Evolutionary conservation across 2,888 invertebrate genomes (phyloP).

Genomic region (Mesorhabditis sp.): DNA sequence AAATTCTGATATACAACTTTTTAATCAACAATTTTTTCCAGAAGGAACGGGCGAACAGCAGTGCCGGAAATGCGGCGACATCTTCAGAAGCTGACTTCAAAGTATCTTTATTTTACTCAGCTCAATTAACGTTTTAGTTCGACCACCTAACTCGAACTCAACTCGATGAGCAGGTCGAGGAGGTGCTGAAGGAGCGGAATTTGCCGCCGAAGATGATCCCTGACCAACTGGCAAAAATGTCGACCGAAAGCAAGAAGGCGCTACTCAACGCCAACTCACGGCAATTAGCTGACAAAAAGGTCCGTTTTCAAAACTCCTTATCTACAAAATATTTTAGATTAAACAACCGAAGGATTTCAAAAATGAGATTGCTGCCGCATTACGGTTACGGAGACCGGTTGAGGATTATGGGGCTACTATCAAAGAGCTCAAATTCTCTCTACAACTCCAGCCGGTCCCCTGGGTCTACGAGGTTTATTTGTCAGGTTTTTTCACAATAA

Average conservation of each 20-base stretch:
- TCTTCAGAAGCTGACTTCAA: too few species aligned
- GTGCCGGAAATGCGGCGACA: too few species aligned
- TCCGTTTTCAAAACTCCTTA: neutral
- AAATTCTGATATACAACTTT: too few species aligned
- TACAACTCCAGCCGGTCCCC: neutral
- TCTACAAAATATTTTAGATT: too few species aligned
- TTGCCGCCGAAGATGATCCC: neutral
- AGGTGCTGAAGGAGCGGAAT: neutral
- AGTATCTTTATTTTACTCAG: too few species aligned
- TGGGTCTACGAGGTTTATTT: neutral
- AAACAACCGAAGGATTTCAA: too few species aligned
- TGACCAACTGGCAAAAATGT: constrained; percentile 4
- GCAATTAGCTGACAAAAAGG: neutral
- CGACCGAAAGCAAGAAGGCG: neutral
- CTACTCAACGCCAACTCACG: neutral
- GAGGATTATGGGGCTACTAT: too few species aligned
- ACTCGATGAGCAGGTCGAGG: neutral
- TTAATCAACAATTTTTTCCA: too few species aligned
- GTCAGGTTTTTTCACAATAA: neutral
- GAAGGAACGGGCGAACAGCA: too few species aligned
- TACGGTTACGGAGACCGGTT: too few species aligned
- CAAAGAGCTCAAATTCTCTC: neutral
- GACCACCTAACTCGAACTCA: neutral
- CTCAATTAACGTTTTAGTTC: neutral
- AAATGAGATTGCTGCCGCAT: too few species aligned